Conservation (phyloP, 2,113 vertebrate genomes). For the Myotis lucifugus region DNA sequence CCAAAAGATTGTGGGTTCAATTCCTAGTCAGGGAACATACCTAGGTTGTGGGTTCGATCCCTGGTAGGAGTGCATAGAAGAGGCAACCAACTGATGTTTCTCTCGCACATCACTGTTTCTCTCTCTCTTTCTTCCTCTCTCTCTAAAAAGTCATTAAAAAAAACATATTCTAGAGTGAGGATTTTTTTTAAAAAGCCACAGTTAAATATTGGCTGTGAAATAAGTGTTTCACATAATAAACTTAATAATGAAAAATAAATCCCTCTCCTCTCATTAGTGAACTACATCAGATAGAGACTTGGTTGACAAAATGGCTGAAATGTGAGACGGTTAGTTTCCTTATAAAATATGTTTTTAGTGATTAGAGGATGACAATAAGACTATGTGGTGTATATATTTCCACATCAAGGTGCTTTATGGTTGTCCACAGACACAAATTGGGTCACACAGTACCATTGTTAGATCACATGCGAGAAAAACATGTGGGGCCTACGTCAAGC, state of each 20-base stretch:
- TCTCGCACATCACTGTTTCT: not conserved
- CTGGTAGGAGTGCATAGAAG: not conserved
- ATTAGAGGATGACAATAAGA: not conserved
- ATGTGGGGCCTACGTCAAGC: not conserved
- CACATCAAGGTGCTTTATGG: not conserved
- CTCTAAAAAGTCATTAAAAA: not conserved
- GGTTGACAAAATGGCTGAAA: slow-evolving; percentile 58
- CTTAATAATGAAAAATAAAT: slow-evolving; percentile 73
- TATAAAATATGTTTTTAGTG: not conserved
- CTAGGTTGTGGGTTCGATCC: too few relatives aligned
- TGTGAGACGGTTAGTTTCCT: slow-evolving; percentile 48
- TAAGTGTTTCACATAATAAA: slow-evolving; percentile 75
- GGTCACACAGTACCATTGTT: not conserved
- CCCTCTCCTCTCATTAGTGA: slow-evolving; percentile 57
- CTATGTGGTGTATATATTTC: not conserved
- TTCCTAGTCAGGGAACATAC: too few relatives aligned
- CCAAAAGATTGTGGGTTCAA: not conserved
- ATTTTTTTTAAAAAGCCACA: not conserved
- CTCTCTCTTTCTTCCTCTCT: too few relatives aligned
- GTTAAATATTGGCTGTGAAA: slow-evolving; percentile 61
- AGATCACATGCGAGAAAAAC: not conserved
- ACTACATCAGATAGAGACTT: slow-evolving; percentile 63
- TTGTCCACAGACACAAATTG: not conserved
- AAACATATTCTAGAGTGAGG: not conserved
- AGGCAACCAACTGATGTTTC: not conserved